Base-by-base conservation (phyloP, 2,113 vertebrate species). In the Tychaedon coryphoeus region DNA sequence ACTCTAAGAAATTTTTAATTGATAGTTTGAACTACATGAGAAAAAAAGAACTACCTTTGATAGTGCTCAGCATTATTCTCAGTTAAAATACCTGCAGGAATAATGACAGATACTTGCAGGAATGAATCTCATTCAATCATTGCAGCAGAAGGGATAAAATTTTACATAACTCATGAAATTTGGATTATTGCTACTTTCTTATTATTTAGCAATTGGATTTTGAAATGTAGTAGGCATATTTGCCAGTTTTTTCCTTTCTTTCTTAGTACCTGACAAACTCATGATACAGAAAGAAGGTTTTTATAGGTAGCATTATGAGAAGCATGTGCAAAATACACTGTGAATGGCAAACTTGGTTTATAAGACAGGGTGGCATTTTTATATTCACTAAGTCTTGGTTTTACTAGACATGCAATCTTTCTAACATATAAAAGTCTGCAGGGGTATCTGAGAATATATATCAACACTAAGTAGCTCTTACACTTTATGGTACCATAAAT, bases 391-490 rank as follows among this genome's bases (percentile, higher is more conserved):
- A 64, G 31, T 91, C 66, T 84, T 86, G 53, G 81, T 82, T 96
- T 95, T 87, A 89, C 38, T 89, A 88, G 65, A 82, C 53, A 38
- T 61, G 24, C 31, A 91, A 65, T 79, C 74, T 88, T 92, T 90
- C 38, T 62, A 91, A 87, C 20, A n/a, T 64, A 88, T 73, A 91
- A 90, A 95, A 92, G n/a, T 88, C 84, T 85, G 6, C 70, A 88
- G 34, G 24, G 11, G 25, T 75, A 47, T 58, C 62, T 77, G 58
- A 76, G 65, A 82, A 61, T 73, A 94, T 94, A 75, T 92, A 90
- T 94, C 84, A 93, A 43, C 31, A 53, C 50, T 92, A 91, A 90
- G 71, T 94, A 93, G 87, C 51, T 88, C 36, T 88, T 87, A 62
- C 43, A 79, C 12, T 81, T 97, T 90, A 92, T 73, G 24, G 6